A percentile compares a stretch with the other conserved stretches of the same genome.
These are phyloP conservation scores for Mesembrinibis cayennensis DNA, from an alignment of 2,113 vertebrate genomes.

Conservation along the genomic window DNA sequence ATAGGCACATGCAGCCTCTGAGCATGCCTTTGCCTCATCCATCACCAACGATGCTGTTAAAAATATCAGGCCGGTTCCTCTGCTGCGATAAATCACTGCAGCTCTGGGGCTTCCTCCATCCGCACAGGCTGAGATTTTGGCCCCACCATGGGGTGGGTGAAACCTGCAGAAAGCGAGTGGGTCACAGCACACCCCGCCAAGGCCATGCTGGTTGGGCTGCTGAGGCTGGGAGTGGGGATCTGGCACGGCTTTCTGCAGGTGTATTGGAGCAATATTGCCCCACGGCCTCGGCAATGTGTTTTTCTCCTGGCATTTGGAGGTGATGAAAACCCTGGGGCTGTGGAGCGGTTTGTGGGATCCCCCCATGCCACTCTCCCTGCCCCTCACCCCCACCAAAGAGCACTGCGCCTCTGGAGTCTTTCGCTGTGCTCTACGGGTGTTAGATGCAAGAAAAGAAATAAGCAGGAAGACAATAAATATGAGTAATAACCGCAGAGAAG, in stretches of 20 bases:
- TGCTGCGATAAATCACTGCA: neutral
- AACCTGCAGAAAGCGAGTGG: neutral
- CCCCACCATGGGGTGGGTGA: neutral
- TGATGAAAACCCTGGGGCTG: neutral
- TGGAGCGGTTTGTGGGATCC: accelerated
- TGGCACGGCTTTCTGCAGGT: accelerated
- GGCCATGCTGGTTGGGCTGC: neutral
- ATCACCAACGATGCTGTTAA: accelerated
- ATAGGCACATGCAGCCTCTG: neutral
- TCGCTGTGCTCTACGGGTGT: accelerated
- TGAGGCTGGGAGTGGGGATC: neutral
- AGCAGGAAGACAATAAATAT: neutral
- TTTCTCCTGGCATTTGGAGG: neutral
- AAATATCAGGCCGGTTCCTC: neutral
- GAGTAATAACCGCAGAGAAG: neutral
- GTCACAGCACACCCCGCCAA: accelerated
- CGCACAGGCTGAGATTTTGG: neutral
- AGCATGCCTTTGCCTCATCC: neutral
- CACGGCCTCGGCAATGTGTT: neutral
- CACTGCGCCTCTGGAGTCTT: neutral
- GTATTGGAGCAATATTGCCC: neutral
- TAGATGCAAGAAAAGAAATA: neutral
- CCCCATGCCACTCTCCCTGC: neutral
- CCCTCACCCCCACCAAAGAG: neutral
- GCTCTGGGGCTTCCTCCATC: neutral